Evolutionary conservation across 1,140 invertebrate species (phyloP), one percentile per base, ranked within the genome.

Genomic region (Bactericera cockerelli): DNA sequence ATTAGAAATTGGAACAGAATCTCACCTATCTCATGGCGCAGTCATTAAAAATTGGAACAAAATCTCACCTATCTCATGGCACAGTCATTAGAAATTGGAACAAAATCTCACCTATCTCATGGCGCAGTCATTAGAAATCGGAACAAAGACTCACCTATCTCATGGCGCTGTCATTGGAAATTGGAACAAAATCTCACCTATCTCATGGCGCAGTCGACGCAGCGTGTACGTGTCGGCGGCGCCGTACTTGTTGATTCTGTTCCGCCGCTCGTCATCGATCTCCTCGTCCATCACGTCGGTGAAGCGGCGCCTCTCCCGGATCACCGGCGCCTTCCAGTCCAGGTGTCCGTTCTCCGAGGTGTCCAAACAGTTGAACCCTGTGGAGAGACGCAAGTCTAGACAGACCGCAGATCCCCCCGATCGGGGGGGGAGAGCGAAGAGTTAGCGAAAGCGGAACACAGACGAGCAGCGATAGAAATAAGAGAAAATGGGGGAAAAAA

Each of bases 201-300:
- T 71, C 72, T 93, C 89, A 63, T 88, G 85, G 38, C 84, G 77
- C 16, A 93, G 70, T 26, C 89, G 76, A 59, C 87, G 75, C 57
- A 86, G 77, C 10, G 81, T 82, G 63, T 77, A 80, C 19, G 75
- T 81, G 61, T 88, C 86, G 2, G 78, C 76, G 14, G 77, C 72
- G 39, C 83, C 83, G 66, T 89, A 90, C 66, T 81, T 78, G 67
- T 83, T 87, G 62, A 89, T 88, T 13, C 87, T 75, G 6, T 81
- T 83, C 65, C 81, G 84, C 19, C 85, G 77, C 70, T 93, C 90
- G 69, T 93, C 90, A 63, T 93, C 88, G 58, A 94, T 93, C 74
- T 95, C 90, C 70, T 95, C 92, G 69, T 95, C 92, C 90, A 94
- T 93, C 1, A 95, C 81, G 67, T 95, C 92, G 6, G 87, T 92